These are phyloP conservation scores for Pantherophis alleghaniensis DNA, from an alignment of 2,797 vertebrate genomes.

Conservation along the genomic window DNA sequence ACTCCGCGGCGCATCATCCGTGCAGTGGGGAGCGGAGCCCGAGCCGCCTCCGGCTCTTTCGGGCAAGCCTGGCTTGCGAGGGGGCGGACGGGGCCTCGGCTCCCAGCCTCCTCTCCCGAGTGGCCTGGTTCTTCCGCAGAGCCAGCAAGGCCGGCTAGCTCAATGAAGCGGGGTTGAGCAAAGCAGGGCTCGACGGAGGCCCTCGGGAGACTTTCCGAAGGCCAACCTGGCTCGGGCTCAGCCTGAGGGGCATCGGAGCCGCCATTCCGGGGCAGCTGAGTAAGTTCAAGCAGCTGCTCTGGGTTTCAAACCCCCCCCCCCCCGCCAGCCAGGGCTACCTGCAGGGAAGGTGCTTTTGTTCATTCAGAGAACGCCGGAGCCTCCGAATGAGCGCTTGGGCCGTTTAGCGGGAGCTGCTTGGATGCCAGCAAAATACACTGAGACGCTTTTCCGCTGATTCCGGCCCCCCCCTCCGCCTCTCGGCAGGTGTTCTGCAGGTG, in stretches of 20 bases:
- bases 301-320: neutral
- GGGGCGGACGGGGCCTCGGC: neutral
- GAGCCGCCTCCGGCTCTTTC: neutral
- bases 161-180: neutral
- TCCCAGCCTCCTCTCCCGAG: neutral
- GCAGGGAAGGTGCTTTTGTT: neutral
- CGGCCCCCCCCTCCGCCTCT: neutral
- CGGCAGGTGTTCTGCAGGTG: neutral
- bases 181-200: no score
- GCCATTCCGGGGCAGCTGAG: neutral
- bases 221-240: no score
- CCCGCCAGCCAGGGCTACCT: neutral
- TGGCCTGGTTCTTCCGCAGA: neutral
- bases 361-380: neutral
- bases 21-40: neutral
- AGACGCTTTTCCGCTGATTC: neutral
- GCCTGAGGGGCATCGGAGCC: neutral
- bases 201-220: no score
- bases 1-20: no score
- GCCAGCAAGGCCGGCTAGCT: neutral
- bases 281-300: neutral
- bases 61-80: neutral
- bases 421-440: neutral
- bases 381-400: neutral
- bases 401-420: neutral